Base-by-base conservation (phyloP, 2,888 invertebrate species). In the Pinctada fucata region DNA sequence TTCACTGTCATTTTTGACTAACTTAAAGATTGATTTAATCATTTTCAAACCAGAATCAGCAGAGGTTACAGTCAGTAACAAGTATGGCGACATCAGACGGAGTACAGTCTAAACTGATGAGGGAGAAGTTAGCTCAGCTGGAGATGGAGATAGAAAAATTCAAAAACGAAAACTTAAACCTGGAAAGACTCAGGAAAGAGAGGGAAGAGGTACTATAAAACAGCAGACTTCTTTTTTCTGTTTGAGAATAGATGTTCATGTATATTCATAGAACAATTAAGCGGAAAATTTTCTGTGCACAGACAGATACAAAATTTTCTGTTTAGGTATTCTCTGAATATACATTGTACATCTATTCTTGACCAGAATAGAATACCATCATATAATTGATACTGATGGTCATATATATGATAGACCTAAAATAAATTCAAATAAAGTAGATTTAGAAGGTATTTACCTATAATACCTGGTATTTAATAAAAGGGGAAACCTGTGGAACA, bases 111-210 rank as follows among this genome's bases (percentile, higher is more conserved):
- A 90, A 90, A 72, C 79, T 88, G 2, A 83, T 92, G n/a, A 78
- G 90, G 52, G 92, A 91, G 58, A 92, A 92, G 80, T 84, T 92
- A 47, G 80, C 83, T 3, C 90, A 92, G 72, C 79, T 93, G 66
- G 92, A 92, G 78, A 85, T 80, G 31, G 92, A 93, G 81, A 92
- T 92, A 76, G 91, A 91, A 79, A 89, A 86, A 70, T 92, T 92
- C 74, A 81, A 91, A 50, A 84, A 82, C 16, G 92, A 92, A 81
- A 93, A 92, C 82, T 84, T 86, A 16, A 85, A 87, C 50, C 82
- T 93, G 50, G 88, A 87, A 3, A 90, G 88, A 75, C 87, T 92
- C 48, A 80, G 91, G 52, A 83, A 86, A 78, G 91, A 92, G 66
- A 85, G 91, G 76, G 92, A 92, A 79, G 90, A 91, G 88, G 91